Evolutionary conservation across 2,113 vertebrate genomes (phyloP), one percentile per base, ranked within the genome.

Genomic region (Paracanthobrama guichenoti): DNA sequence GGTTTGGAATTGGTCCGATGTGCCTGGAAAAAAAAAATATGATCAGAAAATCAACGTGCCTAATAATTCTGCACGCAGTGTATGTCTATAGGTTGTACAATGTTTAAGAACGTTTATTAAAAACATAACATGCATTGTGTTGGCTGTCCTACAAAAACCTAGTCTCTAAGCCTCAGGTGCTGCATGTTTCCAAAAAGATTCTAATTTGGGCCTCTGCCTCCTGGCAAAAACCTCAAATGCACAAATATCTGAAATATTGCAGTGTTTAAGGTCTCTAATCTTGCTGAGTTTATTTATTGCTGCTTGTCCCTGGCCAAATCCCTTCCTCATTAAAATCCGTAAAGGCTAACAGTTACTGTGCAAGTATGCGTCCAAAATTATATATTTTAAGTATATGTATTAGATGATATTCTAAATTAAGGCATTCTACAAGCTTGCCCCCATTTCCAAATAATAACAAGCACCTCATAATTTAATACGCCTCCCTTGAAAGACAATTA

Each of bases 401-500:
- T 31, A 11, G 26, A n/a, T 39, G 22, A 7, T 20, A 18, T 18
- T 46, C 77, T 62, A 46, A 46, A 64, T 46, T 16, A 62, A 46
- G 57, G 35, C 53, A 60, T 59, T 60, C 28, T 12, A 78, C 28
- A 78, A 42, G 55, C 55, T 39, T 20, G 10, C 35, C 64, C 83
- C 42, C 60, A 50, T 76, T 86, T 85, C 75, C 55, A 79, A 85
- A 88, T 82, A 86, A 85, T 79, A 86, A 39, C 57, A 80, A 84
- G 84, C 75, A 88, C 48, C 62, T 76, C 80, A 84, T 87, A 66
- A 79, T 79, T 86, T 86, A 78, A 84, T 69, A n/a, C 31, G 87
- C 77, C n/a, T 91, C 90, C 91, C 66, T 24, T 86, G 86, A 90
- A 91, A 91, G 86, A 90, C 87, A 86, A 91, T 93, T 89, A 72